Evolutionary conservation across 2,888 invertebrate species (phyloP), one percentile per base, ranked within the genome.

Genomic region (Agrotis exclamationis): DNA sequence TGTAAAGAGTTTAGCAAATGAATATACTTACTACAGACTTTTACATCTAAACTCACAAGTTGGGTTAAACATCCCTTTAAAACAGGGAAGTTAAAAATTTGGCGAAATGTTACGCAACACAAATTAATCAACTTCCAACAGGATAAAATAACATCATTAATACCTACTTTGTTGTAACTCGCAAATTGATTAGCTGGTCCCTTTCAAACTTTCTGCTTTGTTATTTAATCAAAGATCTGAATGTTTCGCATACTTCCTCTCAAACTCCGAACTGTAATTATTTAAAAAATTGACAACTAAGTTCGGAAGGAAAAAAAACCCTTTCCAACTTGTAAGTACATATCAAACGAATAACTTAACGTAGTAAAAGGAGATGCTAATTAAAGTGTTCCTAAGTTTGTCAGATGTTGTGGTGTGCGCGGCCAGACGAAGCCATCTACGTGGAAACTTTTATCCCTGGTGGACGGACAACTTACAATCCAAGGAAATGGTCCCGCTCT

Each of bases 321-420:
- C 47, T 58, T 63, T 53, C 33, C 18, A 70, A 75, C 45, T 80
- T 58, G 53, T 79, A 69, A 75, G 63, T 68, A 73, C 54, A 82
- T 82, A 79, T 65, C 64, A 68, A 73, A 79, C 64, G 53, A 72
- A 82, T 62, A 68, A 66, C 65, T 79, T 57, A 64, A 33, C 56
- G 28, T 64, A 67, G 57, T 65, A 70, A 53, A 64, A 62, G 83
- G 85, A 88, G 89, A 89, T 90, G 89, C 92, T 93, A 94, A 94
- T 94, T 94, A 93, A 93, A 93, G 88, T 92, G 91, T 90, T 87
- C 75, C 76, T 70, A 92, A 93, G 91, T 93, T 92, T 70, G 88
- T 86, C 87, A 89, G 89, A 88, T 87, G 88, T 88, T 82, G 81
- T 83, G 82, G 85, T 80, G 76, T 65, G 71, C 79, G 88, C 86